Conservation (phyloP, 2,888 invertebrate species). For the Biston betularia region DNA sequence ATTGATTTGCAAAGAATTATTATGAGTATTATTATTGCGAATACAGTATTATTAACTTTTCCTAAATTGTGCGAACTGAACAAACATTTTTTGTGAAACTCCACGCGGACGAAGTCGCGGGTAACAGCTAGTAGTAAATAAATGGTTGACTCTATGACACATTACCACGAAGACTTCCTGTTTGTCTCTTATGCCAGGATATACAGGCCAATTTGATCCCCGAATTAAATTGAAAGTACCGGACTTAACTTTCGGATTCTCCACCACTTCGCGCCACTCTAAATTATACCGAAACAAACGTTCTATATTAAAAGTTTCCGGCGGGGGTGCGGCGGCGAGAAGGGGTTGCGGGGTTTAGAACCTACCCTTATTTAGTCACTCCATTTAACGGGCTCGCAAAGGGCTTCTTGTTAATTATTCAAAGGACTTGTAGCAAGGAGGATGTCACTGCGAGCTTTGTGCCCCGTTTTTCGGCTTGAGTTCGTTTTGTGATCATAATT, state of each 20-base stretch:
- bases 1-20: too few species aligned
- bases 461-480: slow-evolving; percentile 30
- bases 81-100: too few species aligned
- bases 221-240: slow-evolving; percentile 11
- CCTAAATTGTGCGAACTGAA: too few species aligned
- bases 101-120: too few species aligned
- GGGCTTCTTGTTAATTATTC: slow-evolving; percentile 79
- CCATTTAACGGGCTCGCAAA: slow-evolving; percentile 80
- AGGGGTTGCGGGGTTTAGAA: slow-evolving; percentile 42
- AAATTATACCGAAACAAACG: slow-evolving; percentile 70
- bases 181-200: background rate
- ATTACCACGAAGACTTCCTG: background rate
- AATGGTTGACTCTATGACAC: background rate
- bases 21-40: too few species aligned
- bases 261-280: slow-evolving; percentile 48
- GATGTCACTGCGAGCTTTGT: slow-evolving; percentile 58
- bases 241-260: slow-evolving; percentile 28
- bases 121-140: background rate
- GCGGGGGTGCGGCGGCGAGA: slow-evolving; percentile 48
- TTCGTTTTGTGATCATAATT: slow-evolving; percentile 34
- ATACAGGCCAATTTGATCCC: background rate
- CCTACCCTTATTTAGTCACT: slow-evolving; percentile 81
- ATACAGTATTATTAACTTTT: too few species aligned
- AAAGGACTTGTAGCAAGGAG: slow-evolving; percentile 51
- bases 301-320: slow-evolving; percentile 72